Base-by-base conservation (phyloP, 2,888 invertebrate species). In the Lasioglossum lativentre region DNA sequence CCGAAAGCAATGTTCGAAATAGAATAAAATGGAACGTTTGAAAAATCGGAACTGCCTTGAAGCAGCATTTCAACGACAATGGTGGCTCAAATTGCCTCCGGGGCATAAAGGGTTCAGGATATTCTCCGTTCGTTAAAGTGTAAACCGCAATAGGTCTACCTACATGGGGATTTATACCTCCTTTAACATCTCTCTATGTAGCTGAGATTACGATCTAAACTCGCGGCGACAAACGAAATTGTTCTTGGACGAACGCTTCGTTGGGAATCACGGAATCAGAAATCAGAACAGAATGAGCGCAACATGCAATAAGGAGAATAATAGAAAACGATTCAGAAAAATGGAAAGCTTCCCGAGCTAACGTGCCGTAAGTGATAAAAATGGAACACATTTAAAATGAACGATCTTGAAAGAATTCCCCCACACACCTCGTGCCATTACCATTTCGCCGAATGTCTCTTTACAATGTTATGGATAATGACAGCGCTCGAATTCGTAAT, bases 361-460 rank as follows among this genome's bases (percentile, higher is more conserved):
- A 40, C 56, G 75, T 27, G 40, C 27, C 38, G 75, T 75, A 75
- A 75, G 40, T 59, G 75, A 75, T 75, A 75, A 75, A 75, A 34
- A 75, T 59, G 68, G 23, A 68, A 68, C 34, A 38, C 68, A 12
- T 68, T 68, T 23, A 68, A 38, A 68, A 38, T 27, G 52, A 16
- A 38, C n/a, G 27, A 30, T 75, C 23, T 38, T 19, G 2, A 40
- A 42, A 19, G 56, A 23, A 75, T 27, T 19, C 42, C 6, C 10
- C 40, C 27, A 63, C 27, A 19, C 40, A 4, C 19, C 63, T 30
- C 16, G 59, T 4, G 16, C 59, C 42, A 40, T 75, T 59, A 40
- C n/a, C 75, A 27, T 45, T 45, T 45, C 23, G 23, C 8, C n/a
- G 42, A 66, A 66, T 23, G 30, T 42, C 30, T 10, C 40, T 23